A percentile compares a stretch with the other conserved stretches of the same genome.
Conservation (phyloP, 2,113 vertebrate genomes). For the Leptocoma aspasia region DNA sequence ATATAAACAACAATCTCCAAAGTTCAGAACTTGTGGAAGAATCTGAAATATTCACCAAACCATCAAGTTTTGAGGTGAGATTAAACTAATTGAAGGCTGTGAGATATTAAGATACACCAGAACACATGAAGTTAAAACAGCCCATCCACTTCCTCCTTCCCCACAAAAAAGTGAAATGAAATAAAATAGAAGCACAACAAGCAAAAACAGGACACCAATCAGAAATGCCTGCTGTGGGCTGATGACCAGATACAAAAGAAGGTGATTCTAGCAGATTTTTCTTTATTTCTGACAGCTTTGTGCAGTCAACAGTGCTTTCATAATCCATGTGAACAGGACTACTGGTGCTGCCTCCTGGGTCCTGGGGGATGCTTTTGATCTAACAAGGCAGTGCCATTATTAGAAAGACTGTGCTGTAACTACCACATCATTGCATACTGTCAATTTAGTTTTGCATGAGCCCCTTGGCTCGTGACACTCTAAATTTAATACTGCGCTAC, state of each 20-base stretch:
- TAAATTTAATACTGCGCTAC: not conserved
- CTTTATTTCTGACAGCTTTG: not conserved
- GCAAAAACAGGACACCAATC: not conserved
- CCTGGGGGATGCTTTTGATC: not conserved
- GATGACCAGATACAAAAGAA: not conserved
- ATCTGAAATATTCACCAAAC: not conserved
- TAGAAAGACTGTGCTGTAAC: not conserved
- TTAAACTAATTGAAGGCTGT: not conserved
- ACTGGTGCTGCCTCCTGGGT: not conserved
- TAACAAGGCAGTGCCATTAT: not conserved
- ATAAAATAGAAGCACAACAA: not conserved
- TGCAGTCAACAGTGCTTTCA: not conserved
- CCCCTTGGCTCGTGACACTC: not conserved
- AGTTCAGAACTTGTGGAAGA: not conserved
- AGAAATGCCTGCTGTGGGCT: not conserved
- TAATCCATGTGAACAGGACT: not conserved
- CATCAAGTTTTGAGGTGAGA: not conserved
- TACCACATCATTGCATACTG: not conserved
- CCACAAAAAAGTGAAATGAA: not conserved
- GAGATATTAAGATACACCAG: not conserved
- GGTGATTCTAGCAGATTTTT: not conserved
- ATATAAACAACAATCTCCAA: not conserved
- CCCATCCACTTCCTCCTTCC: not conserved
- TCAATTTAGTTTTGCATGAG: constrained; percentile 44
- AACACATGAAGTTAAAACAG: not conserved